phyloP scores from a whole-genome alignment of 2,113 vertebrate genomes.

The Bubo blakistoni region DNA sequence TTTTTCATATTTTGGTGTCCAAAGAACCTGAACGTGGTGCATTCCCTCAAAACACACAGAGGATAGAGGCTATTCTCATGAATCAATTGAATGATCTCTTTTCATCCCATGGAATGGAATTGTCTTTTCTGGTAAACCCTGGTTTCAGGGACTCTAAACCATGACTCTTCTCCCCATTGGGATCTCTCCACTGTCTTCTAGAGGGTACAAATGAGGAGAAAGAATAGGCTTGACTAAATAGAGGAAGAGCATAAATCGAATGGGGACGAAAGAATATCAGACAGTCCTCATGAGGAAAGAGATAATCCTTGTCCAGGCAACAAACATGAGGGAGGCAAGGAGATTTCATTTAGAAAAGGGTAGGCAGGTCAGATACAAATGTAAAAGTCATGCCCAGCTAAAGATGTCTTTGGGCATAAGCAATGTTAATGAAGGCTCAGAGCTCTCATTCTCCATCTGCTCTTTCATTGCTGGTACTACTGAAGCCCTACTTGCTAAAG shows the following conservation, averaged over 20 bases:
- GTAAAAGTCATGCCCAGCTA: not conserved
- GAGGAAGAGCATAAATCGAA: fast-evolving
- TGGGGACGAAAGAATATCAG: not conserved
- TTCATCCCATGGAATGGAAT: not conserved
- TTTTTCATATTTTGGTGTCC: not conserved
- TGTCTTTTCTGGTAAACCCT: not conserved
- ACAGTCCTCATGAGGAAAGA: not conserved
- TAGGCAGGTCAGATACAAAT: not conserved
- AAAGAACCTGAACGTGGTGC: not conserved
- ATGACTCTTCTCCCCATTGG: fast-evolving
- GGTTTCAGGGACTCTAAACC: not conserved
- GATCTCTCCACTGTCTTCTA: not conserved
- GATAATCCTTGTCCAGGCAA: not conserved
- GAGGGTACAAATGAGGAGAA: not conserved
- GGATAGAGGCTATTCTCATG: not conserved
- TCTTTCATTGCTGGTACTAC: not conserved
- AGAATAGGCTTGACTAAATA: not conserved
- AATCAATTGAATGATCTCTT: not conserved
- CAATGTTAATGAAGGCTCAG: not conserved
- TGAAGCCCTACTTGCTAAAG: not conserved
- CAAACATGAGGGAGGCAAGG: not conserved
- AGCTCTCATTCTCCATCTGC: not conserved
- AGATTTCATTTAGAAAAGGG: not conserved
- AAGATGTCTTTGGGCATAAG: not conserved
- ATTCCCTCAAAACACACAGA: not conserved